Percentiles rank a stretch among this genome's conserved stretches.
Conservation (phyloP, 2,113 vertebrate species). For the Brienomyrus brachyistius region DNA sequence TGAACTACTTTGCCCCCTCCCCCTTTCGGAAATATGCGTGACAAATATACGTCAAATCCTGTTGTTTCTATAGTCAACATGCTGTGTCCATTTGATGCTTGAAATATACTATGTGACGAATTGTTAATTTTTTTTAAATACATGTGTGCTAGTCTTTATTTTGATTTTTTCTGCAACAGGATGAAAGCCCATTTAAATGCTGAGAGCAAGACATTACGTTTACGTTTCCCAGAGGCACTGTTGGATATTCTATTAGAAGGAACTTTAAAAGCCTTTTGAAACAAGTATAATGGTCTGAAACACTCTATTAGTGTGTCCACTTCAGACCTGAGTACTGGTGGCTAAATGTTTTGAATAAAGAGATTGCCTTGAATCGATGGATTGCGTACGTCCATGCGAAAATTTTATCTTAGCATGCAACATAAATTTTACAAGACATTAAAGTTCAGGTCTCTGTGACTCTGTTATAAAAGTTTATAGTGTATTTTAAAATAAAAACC, state of each 20-base stretch:
- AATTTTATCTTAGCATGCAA: background rate
- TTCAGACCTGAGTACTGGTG: background rate
- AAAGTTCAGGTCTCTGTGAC: background rate
- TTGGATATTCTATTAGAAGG: background rate
- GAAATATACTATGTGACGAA: background rate
- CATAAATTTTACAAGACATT: background rate
- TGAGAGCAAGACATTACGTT: background rate
- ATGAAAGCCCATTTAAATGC: background rate
- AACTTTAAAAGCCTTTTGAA: background rate
- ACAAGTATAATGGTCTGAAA: background rate
- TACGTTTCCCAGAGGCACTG: constrained; percentile 4
- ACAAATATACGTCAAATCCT: background rate
- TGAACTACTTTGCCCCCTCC: background rate
- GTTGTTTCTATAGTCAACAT: background rate
- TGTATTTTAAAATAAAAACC: background rate
- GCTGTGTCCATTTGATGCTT: background rate
- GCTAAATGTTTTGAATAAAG: background rate
- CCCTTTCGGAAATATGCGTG: background rate
- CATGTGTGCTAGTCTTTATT: background rate
- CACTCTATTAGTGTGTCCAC: background rate
- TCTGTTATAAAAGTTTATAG: background rate
- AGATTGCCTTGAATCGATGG: background rate
- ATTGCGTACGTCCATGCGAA: background rate
- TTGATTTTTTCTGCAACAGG: background rate
- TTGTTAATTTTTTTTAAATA: background rate